Conservation (phyloP, 2,797 vertebrate genomes). For the Sebastes iracundus region DNA sequence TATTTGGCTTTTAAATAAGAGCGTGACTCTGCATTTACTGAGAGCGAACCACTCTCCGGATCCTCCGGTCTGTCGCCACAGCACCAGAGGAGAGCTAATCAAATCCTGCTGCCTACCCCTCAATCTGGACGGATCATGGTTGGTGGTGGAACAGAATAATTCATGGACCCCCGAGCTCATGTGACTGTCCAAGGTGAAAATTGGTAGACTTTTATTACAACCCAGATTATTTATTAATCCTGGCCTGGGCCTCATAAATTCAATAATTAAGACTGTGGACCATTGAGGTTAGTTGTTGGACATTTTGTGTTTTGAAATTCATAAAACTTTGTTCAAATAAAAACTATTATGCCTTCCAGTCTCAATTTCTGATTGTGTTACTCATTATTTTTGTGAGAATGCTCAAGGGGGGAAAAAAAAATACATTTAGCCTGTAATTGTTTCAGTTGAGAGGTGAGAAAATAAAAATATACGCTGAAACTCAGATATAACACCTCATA, state of each 20-base stretch:
- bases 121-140: conserved; percentile 44
- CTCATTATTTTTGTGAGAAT: conserved; percentile 40
- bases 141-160: conserved; percentile 45
- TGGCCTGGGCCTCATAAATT: conserved; percentile 17
- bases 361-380: conserved; percentile 8
- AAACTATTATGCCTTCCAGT: conserved; percentile 3
- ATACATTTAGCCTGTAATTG: conserved; percentile 19
- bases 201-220: conserved; percentile 40
- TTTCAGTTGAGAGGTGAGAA: conserved; percentile 25
- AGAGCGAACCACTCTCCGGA: conserved; percentile 19
- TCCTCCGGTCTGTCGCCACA: conserved; percentile 9
- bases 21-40: conserved; percentile 34
- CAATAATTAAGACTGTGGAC: conserved; percentile 37
- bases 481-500: neutral
- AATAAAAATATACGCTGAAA: conserved; percentile 1
- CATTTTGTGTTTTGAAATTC: conserved; percentile 18
- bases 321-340: conserved; percentile 33
- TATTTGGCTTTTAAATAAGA: conserved; percentile 42
- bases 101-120: conserved; percentile 30
- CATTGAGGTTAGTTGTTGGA: conserved; percentile 11
- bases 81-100: conserved; percentile 31
- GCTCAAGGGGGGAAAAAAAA: neutral
- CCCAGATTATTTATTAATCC: conserved; percentile 48
- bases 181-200: conserved; percentile 51
- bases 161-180: conserved; percentile 45